phyloP scores from a whole-genome alignment of 2,797 vertebrate genomes.

The Diceros bicornis region DNA sequence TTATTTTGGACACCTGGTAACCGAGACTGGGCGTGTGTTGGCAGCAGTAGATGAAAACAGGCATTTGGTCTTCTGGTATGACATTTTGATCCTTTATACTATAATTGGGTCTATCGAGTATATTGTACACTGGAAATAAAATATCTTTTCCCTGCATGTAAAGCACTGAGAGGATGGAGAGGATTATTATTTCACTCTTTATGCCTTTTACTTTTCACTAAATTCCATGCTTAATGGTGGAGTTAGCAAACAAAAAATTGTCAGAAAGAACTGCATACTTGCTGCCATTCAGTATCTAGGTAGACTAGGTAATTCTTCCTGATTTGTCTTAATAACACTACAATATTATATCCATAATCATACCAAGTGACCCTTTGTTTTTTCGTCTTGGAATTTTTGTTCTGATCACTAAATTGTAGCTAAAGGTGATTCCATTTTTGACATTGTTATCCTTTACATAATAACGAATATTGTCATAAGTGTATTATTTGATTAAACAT shows the following conservation, averaged over 20 bases:
- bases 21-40: neutral
- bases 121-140: neutral
- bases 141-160: neutral
- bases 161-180: slow-evolving; percentile 1
- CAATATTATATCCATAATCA: neutral
- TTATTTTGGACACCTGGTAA: slow-evolving; percentile 18
- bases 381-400: slow-evolving; percentile 68
- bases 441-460: neutral
- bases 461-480: slow-evolving; percentile 30
- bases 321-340: neutral
- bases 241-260: neutral
- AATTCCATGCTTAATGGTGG: neutral
- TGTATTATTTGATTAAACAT: slow-evolving; percentile 29
- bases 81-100: slow-evolving; percentile 33
- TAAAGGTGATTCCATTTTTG: slow-evolving; percentile 32
- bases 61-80: neutral
- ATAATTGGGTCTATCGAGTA: neutral
- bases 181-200: slow-evolving; percentile 24
- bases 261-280: neutral
- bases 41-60: slow-evolving; percentile 1
- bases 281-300: neutral
- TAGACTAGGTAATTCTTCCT: neutral
- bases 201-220: neutral
- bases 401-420: slow-evolving; percentile 35
- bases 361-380: slow-evolving; percentile 20